Evolutionary conservation across 2,797 vertebrate species (phyloP).

Genomic region (Mus minutoides): DNA sequence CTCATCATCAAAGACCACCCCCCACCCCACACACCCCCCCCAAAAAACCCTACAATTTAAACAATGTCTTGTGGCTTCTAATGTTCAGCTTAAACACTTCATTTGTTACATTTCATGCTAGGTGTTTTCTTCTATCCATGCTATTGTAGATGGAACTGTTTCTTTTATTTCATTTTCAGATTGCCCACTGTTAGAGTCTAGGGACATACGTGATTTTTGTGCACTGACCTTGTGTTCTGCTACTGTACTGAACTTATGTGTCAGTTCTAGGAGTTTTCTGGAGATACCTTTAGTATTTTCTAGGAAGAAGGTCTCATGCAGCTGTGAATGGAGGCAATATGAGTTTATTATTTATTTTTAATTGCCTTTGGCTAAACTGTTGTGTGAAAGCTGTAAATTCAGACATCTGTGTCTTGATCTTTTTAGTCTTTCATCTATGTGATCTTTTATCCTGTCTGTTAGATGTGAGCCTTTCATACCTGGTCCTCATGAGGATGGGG

Average conservation of each 20-base stretch:
- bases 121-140: neutral
- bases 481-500: neutral
- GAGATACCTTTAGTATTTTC: neutral
- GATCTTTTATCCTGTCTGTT: neutral
- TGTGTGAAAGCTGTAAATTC: neutral
- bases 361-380: neutral
- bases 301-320: neutral
- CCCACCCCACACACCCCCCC: neutral
- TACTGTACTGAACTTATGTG: neutral
- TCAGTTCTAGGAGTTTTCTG: neutral
- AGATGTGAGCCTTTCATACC: neutral
- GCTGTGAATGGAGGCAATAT: neutral
- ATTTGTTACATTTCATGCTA: neutral
- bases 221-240: neutral
- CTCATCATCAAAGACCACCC: no score
- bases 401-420: neutral
- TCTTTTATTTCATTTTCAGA: neutral
- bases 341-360: constrained; percentile 29
- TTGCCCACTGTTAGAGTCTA: neutral
- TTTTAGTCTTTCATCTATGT: neutral
- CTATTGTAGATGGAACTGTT: neutral
- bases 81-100: neutral
- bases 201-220: neutral
- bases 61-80: neutral
- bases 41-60: neutral